A percentile compares a stretch with the other conserved stretches of the same genome.
phyloP scores from a whole-genome alignment of 2,888 invertebrate species.

The Anoplius nigerrimus region DNA sequence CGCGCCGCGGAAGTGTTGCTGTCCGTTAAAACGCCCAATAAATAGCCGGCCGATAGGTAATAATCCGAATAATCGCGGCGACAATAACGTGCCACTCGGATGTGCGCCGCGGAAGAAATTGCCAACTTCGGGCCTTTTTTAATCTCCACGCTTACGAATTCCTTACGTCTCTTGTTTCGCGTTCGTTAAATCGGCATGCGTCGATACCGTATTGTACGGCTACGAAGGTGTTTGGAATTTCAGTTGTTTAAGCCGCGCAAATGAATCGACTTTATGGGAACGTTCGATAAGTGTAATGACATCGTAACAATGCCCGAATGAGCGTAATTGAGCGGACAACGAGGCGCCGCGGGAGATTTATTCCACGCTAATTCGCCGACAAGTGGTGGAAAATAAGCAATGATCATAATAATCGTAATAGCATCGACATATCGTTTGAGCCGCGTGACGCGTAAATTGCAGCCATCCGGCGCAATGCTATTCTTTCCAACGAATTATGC shows the following conservation, averaged over 20 bases:
- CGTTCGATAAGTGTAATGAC: no score
- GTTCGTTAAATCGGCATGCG: no score
- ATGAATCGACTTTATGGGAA: neutral
- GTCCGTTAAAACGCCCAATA: constrained; percentile 34
- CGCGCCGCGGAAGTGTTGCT: constrained; percentile 30
- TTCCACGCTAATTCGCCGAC: neutral
- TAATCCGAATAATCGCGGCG: constrained; percentile 39
- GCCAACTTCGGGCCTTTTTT: constrained; percentile 1
- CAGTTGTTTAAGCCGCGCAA: neutral
- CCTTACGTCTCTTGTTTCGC: no score
- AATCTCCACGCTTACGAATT: no score
- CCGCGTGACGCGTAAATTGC: no score
- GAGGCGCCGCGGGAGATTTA: neutral
- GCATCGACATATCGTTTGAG: neutral
- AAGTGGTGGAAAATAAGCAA: neutral
- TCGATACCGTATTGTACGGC: no score
- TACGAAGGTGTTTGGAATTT: no score
- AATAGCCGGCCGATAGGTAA: constrained; percentile 42
- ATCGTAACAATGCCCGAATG: no score
- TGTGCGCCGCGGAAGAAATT: constrained; percentile 20
- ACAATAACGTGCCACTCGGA: constrained; percentile 26
- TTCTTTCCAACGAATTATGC: no score
- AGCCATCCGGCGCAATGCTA: no score
- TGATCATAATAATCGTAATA: neutral
- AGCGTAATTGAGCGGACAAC: neutral